phyloP scores from a whole-genome alignment of 2,888 invertebrate species.

The Hanleya hanleyi region DNA sequence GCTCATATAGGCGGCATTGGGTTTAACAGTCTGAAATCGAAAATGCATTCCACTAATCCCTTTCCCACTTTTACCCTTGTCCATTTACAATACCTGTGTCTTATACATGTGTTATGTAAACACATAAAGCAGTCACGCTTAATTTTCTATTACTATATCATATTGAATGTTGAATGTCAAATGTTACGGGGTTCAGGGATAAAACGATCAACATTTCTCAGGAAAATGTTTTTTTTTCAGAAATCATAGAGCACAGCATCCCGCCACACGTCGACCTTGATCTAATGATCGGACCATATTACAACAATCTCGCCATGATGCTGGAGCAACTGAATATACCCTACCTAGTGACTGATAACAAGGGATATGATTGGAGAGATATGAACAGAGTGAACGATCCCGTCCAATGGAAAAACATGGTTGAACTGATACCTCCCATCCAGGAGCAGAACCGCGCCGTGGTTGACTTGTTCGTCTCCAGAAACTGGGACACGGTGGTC shows the following conservation, averaged over 20 bases:
- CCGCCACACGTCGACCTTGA: not conserved
- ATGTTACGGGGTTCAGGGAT: too few species aligned
- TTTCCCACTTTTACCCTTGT: too few species aligned
- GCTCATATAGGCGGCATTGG: too few species aligned
- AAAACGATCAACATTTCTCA: too few species aligned
- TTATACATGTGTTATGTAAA: too few species aligned
- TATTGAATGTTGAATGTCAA: too few species aligned
- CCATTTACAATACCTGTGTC: too few species aligned
- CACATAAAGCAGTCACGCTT: too few species aligned
- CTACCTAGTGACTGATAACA: constrained; percentile 62
- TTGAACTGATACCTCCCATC: constrained; percentile 61
- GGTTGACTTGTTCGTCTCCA: constrained; percentile 53
- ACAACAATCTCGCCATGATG: constrained; percentile 62
- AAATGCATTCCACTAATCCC: too few species aligned
- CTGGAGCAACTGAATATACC: constrained; percentile 50
- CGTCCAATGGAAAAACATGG: constrained; percentile 56
- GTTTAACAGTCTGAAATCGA: too few species aligned
- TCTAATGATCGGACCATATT: constrained; percentile 55
- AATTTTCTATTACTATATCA: too few species aligned
- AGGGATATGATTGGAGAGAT: constrained; percentile 63
- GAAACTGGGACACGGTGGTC: constrained; percentile 53
- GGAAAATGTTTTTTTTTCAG: not conserved
- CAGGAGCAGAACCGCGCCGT: constrained; percentile 57
- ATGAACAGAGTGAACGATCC: constrained; percentile 53
- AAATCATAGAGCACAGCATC: not conserved